Conservation (phyloP, 2,113 vertebrate species). For the Ia io region DNA sequence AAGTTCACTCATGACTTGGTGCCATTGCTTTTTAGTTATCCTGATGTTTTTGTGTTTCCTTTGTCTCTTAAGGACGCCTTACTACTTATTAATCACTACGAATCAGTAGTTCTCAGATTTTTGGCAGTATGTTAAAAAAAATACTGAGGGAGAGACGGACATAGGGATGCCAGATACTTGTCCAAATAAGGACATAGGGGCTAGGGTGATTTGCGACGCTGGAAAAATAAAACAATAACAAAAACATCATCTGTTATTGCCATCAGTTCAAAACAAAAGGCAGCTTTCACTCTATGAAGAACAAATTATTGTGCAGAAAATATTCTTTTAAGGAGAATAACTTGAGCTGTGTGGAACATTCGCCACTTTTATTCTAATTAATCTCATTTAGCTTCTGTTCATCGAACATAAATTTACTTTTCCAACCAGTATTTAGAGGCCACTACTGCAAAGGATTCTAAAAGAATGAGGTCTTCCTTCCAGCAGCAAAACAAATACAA, state of each 20-base stretch:
- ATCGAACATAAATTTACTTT: not conserved
- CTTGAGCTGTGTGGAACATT: not conserved
- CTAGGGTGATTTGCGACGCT: not conserved
- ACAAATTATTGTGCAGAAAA: not conserved
- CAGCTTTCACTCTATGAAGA: not conserved
- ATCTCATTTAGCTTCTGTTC: not conserved
- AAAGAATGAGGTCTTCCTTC: not conserved
- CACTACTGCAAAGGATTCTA: not conserved
- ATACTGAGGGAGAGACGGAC: not conserved
- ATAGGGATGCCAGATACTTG: not conserved
- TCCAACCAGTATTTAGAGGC: not conserved
- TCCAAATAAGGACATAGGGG: not conserved
- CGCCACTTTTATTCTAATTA: not conserved
- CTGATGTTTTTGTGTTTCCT: not conserved
- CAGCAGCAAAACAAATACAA: not conserved
- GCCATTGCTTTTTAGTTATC: not conserved
- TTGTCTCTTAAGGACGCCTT: not conserved
- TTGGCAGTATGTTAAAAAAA: not conserved
- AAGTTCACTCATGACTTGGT: not conserved
- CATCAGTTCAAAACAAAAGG: not conserved
- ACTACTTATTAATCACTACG: not conserved
- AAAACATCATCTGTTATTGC: not conserved
- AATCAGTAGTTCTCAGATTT: slow-evolving; percentile 37
- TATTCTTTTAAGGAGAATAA: not conserved
- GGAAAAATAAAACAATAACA: not conserved